Base-by-base conservation (phyloP, 92 coral and sea anemone species). In the Parazoanthus swiftii region DNA sequence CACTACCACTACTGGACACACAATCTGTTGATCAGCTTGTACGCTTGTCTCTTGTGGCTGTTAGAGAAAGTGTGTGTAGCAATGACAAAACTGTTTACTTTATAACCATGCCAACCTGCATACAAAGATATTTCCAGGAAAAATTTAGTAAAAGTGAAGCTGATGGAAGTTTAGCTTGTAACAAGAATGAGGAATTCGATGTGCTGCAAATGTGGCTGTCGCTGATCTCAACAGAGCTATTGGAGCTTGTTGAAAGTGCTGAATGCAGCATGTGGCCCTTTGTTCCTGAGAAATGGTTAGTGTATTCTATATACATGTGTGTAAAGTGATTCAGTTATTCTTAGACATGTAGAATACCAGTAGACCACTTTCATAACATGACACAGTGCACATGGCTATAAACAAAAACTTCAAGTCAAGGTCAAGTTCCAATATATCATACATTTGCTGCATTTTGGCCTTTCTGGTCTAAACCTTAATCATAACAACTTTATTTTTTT, bases 241-340 rank as follows among this genome's bases (percentile, higher is more conserved):
- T 80, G 59, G 82, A 80, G 8, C 93, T 93, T 10, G 66, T 96
- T 72, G 63, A 39, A 18, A 94, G 92, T 92, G 99, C 98, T 8
- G 91, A 92, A 82, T 79, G 85, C 26, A 92, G 92, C 83, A 89
- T 95, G 25, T 96, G 99, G 99, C 98, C 99, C 66, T 96, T 96
- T 91, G 95, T 96, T 36, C 99, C 99, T 59, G 99, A 96, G 80
- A 95, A 95, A 89, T 96, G 99, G 99, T 96, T 86, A 86, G 1
- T 54, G 14, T 56, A n/a, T 56, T 43, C 35, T 26, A 5, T 63
- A 48, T 46, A 46, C 7, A 46, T 48, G 1, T 44, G 7, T 44
- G 50, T 44, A 44, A 48, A 48, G 51, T 48, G 9, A 48, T 48
- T 48, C 1, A 48, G 8, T 48, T 48, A 48, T 48, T 10, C 9